These are phyloP conservation scores for Eupithecia tripunctaria DNA, from an alignment of 2,888 invertebrate genomes.

Conservation along the genomic window DNA sequence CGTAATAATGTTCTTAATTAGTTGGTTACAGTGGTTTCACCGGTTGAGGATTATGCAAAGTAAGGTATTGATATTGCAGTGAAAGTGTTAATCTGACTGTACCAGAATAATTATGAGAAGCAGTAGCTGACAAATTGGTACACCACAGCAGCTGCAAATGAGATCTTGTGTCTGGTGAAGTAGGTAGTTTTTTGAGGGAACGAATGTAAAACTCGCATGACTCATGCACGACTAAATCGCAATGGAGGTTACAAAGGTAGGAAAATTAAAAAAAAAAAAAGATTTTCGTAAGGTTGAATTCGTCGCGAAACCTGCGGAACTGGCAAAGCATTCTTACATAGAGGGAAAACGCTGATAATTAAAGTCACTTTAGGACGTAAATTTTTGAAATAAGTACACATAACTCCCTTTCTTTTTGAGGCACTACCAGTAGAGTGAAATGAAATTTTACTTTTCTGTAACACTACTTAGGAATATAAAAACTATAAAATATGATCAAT, in stretches of 20 bases:
- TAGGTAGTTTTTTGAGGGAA: background rate
- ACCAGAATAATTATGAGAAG: background rate
- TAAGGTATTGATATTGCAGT: conserved; percentile 39
- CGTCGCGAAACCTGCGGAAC: background rate
- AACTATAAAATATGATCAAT: background rate
- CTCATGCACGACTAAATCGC: background rate
- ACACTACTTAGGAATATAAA: background rate
- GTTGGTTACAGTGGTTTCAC: conserved; percentile 26
- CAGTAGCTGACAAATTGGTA: background rate
- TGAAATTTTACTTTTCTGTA: no score
- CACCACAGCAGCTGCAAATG: background rate
- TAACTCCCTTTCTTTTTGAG: background rate
- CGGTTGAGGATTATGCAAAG: conserved; percentile 36
- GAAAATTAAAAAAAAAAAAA: background rate
- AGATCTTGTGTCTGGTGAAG: background rate
- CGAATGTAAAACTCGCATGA: background rate
- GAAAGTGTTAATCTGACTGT: conserved; percentile 45
- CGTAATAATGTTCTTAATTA: conserved; percentile 33
- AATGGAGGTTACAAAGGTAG: background rate
- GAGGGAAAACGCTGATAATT: background rate
- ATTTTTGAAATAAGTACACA: background rate
- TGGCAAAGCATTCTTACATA: background rate
- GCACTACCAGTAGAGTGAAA: no score
- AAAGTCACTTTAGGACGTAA: background rate
- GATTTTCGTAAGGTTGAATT: background rate